Percentiles rank a stretch among this genome's conserved stretches.
Conservation (phyloP, 2,888 invertebrate genomes). For the Synergus umbraculus region DNA sequence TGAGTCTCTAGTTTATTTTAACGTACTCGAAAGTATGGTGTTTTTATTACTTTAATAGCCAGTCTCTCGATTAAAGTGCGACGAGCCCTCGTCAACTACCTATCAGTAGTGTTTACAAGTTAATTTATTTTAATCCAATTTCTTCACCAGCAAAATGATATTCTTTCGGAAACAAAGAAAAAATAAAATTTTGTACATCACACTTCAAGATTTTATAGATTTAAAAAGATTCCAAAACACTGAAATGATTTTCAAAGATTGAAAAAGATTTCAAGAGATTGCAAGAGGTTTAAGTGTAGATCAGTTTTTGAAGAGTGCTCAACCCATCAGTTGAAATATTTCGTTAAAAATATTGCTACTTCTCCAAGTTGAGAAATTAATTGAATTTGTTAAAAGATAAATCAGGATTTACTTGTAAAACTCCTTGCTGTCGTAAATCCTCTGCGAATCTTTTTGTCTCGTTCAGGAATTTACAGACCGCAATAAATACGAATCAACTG, state of each 20-base stretch:
- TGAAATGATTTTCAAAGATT: no score
- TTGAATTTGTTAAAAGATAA: background rate
- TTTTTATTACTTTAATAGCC: conserved; percentile 65
- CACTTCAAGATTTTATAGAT: no score
- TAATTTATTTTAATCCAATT: background rate
- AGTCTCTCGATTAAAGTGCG: conserved; percentile 54
- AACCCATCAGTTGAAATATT: no score
- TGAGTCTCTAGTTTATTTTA: conserved; percentile 64
- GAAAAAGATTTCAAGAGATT: no score
- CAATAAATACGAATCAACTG: conserved; percentile 63
- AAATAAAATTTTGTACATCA: no score
- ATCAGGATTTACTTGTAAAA: conserved; percentile 49
- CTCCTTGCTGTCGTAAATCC: conserved; percentile 58
- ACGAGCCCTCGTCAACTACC: conserved; percentile 1
- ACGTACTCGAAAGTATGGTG: conserved; percentile 59
- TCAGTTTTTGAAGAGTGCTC: no score
- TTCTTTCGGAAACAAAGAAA: background rate
- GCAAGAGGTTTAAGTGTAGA: no score
- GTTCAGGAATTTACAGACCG: conserved; percentile 50
- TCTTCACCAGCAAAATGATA: background rate
- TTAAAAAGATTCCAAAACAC: no score
- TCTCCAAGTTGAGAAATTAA: background rate
- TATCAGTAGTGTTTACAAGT: background rate
- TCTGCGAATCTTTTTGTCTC: conserved; percentile 43
- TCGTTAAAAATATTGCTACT: background rate